Conservation (phyloP, 1,140 invertebrate species). For the Zophobas morio region DNA sequence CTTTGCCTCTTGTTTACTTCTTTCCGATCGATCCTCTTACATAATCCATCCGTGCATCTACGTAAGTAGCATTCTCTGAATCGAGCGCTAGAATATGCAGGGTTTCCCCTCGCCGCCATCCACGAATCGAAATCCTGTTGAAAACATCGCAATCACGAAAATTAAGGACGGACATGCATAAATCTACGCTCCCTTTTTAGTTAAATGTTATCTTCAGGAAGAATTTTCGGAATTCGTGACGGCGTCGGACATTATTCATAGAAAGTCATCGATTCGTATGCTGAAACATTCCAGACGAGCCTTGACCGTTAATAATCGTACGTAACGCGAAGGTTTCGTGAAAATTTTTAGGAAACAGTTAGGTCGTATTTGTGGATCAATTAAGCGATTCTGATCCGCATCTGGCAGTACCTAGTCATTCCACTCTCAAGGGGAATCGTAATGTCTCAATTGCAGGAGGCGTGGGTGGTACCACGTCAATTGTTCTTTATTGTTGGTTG, state of each 20-base stretch:
- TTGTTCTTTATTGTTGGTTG: too few relatives aligned
- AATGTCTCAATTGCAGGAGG: too few relatives aligned
- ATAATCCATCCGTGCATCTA: neutral
- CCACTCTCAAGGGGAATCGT: too few relatives aligned
- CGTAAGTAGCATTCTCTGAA: neutral
- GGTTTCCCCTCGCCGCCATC: neutral
- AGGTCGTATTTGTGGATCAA: too few relatives aligned
- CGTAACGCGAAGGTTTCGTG: neutral
- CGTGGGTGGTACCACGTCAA: too few relatives aligned
- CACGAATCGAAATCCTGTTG: neutral
- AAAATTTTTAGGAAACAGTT: too few relatives aligned
- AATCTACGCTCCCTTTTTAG: neutral
- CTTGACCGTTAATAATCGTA: slow-evolving; percentile 9
- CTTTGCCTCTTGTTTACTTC: too few relatives aligned
- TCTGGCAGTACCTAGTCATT: too few relatives aligned
- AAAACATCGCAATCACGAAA: neutral
- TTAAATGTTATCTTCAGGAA: neutral
- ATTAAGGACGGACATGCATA: neutral
- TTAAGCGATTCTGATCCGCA: too few relatives aligned
- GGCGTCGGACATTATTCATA: neutral
- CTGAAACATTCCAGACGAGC: neutral
- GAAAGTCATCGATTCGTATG: slow-evolving; percentile 14
- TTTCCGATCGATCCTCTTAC: neutral
- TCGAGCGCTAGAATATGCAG: neutral
- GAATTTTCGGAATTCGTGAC: slow-evolving; percentile 13